Conservation (phyloP, 2,888 invertebrate species). For the Pteria penguin region DNA sequence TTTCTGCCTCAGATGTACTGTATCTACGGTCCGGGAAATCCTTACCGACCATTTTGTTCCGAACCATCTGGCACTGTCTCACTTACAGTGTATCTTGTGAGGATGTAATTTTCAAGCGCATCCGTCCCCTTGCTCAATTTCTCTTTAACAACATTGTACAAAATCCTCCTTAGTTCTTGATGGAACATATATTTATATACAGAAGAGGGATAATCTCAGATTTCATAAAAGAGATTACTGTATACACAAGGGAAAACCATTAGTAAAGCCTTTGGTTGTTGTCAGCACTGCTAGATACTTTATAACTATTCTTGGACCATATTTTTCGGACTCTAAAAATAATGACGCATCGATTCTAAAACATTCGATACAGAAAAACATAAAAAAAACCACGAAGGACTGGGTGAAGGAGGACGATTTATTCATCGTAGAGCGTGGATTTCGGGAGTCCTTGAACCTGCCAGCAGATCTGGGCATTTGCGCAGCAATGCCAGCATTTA, state of each 20-base stretch:
- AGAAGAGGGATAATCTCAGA: constrained; percentile 41
- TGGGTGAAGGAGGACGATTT: constrained; percentile 43
- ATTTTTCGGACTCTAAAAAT: constrained; percentile 46
- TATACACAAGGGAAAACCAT: constrained; percentile 44
- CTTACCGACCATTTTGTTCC: no score
- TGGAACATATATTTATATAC: no score
- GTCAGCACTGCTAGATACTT: constrained; percentile 46
- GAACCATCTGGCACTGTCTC: no score
- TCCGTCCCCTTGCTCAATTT: no score
- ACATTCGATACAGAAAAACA: constrained; percentile 42
- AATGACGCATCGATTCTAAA: constrained; percentile 48
- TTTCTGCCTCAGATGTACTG: no score
- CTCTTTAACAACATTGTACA: no score
- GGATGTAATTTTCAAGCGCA: no score
- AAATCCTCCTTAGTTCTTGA: no score
- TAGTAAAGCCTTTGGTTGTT: constrained; percentile 50
- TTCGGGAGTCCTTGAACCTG: constrained; percentile 40
- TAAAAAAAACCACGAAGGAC: constrained; percentile 40
- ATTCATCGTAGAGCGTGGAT: constrained; percentile 48
- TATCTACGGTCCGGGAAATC: no score
- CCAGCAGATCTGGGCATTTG: constrained; percentile 43
- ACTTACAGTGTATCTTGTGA: no score
- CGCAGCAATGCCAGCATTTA: constrained; percentile 40
- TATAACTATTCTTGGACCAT: constrained; percentile 44
- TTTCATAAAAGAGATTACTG: constrained; percentile 44